Percentiles rank a stretch among this genome's conserved stretches.
Evolutionary conservation across 2,888 invertebrate species (phyloP).

Genomic region (Drosophila sordidula): DNA sequence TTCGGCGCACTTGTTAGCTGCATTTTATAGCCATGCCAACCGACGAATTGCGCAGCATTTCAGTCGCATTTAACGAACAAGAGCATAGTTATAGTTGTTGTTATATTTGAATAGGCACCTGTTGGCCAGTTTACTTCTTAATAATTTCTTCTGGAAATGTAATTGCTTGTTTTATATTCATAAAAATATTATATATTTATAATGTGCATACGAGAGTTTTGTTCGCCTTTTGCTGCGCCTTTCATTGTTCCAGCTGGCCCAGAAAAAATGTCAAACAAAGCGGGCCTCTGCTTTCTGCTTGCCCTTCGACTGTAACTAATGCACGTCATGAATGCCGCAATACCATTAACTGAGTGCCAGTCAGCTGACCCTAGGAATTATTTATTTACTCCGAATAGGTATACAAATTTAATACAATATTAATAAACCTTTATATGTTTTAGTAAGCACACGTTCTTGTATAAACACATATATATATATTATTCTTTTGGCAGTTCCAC

Average conservation of each 20-base stretch:
- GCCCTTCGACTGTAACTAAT: constrained; percentile 65
- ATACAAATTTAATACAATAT: neutral
- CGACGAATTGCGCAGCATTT: neutral
- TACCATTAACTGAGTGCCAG: constrained; percentile 25
- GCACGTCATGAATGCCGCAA: constrained; percentile 25
- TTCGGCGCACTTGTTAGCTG: constrained; percentile 11
- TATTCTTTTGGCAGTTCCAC: neutral
- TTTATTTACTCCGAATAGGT: constrained; percentile 1
- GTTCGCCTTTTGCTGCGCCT: neutral
- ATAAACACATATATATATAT: neutral
- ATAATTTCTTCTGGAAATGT: neutral
- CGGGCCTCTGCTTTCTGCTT: constrained; percentile 59
- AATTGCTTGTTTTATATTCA: neutral
- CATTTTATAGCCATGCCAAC: neutral
- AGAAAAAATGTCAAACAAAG: constrained; percentile 42
- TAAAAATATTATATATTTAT: constrained; percentile 7
- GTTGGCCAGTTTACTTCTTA: neutral
- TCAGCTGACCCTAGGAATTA: neutral
- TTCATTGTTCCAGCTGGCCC: constrained; percentile 4
- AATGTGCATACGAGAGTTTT: neutral
- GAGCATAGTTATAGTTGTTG: neutral
- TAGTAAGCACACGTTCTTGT: neutral
- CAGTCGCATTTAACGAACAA: neutral
- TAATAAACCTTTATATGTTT: neutral
- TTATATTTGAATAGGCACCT: neutral